Conservation (phyloP, 1,140 invertebrate species). For the Ganaspis sp. region DNA sequence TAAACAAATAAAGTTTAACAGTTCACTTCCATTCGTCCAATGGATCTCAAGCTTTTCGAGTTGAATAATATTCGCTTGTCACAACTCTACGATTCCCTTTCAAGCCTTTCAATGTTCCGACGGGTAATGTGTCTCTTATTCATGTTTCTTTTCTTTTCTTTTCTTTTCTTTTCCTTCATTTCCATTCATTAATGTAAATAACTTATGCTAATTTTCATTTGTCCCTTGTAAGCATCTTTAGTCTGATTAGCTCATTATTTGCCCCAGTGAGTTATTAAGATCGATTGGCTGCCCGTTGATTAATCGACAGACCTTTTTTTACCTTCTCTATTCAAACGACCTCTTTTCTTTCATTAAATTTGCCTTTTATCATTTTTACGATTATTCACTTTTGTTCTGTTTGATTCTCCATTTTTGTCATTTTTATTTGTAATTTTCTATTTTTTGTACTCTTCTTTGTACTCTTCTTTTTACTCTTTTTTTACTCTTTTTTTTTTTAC, state of each 20-base stretch:
- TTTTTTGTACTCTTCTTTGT: too few species aligned
- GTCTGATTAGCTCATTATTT: slow-evolving; percentile 3
- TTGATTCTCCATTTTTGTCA: neutral
- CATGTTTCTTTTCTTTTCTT: too few species aligned
- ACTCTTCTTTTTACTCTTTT: too few species aligned
- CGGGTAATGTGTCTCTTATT: neutral
- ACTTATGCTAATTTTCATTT: neutral
- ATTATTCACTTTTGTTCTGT: neutral
- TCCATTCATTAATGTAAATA: neutral
- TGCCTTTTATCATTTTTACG: neutral
- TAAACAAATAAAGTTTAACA: slow-evolving; percentile 14
- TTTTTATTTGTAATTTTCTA: neutral
- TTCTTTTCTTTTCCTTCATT: neutral
- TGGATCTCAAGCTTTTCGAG: neutral
- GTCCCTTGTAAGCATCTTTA: neutral
- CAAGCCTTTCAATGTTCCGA: slow-evolving; percentile 16
- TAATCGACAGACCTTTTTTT: neutral
- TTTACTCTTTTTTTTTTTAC: too few species aligned
- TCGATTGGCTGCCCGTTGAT: neutral
- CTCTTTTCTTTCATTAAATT: neutral
- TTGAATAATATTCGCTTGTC: slow-evolving; percentile 1
- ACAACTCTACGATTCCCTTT: slow-evolving; percentile 39
- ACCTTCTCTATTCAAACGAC: neutral
- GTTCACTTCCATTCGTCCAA: slow-evolving; percentile 16
- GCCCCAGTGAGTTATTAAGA: neutral